Conservation (phyloP, 92 coral and sea anemone species). For the Porites rus region DNA sequence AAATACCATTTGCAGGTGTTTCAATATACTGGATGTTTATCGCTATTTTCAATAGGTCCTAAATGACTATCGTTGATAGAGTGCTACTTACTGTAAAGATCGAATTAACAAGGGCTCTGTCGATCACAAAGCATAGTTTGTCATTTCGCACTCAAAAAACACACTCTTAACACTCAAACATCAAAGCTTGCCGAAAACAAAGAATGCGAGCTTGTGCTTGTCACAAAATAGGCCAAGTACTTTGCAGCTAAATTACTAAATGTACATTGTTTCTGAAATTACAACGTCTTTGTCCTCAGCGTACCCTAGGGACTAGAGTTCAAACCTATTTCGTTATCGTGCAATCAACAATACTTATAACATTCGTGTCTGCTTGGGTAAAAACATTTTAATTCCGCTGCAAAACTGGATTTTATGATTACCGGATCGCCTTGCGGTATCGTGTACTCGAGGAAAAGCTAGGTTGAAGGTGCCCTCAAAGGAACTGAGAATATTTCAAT, state of each 20-base stretch:
- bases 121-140: slow-evolving; percentile 17
- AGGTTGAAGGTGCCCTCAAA: not conserved
- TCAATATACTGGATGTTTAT: slow-evolving; percentile 17
- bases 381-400: slow-evolving; percentile 1
- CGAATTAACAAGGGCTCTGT: slow-evolving; percentile 32
- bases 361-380: slow-evolving; percentile 7
- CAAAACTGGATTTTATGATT: not conserved
- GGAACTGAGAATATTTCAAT: slow-evolving; percentile 10
- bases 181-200: slow-evolving; percentile 49
- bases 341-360: not conserved
- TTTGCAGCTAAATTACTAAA: slow-evolving; percentile 1
- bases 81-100: slow-evolving; percentile 12
- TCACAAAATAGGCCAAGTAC: not conserved
- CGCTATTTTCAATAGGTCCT: slow-evolving; percentile 15
- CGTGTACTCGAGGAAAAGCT: not conserved
- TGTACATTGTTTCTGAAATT: slow-evolving; percentile 19
- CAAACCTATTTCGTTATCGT: slow-evolving; percentile 2
- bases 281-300: not conserved
- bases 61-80: slow-evolving; percentile 38
- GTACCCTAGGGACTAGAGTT: slow-evolving; percentile 11
- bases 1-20: slow-evolving; percentile 47
- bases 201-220: not conserved
- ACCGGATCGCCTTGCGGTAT: not conserved
- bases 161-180: slow-evolving; percentile 10
- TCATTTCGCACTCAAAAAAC: slow-evolving; percentile 29